A percentile compares a stretch with the other conserved stretches of the same genome.
Conservation (phyloP, 2,888 invertebrate genomes). For the Acrocyrtus sp. region DNA sequence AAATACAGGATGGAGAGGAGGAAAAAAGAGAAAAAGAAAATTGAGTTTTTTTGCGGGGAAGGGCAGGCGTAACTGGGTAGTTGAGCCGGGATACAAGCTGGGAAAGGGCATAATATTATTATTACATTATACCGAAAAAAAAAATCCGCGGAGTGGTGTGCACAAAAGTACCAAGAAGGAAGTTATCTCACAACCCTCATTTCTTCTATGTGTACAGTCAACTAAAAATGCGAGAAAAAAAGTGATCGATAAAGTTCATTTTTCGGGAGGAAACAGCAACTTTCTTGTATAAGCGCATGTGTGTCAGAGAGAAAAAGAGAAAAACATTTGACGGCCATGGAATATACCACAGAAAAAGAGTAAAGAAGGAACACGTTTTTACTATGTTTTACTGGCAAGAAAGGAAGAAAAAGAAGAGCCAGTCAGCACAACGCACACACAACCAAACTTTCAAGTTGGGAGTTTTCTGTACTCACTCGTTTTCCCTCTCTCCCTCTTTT, state of each 20-base stretch:
- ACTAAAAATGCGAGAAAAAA: slow-evolving; percentile 61
- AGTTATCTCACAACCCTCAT: slow-evolving; percentile 17
- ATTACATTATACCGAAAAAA: no score
- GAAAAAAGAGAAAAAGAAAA: slow-evolving; percentile 42
- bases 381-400: slow-evolving; percentile 27
- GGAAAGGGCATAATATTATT: no score
- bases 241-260: slow-evolving; percentile 63
- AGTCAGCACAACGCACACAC: slow-evolving; percentile 22
- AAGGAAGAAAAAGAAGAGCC: slow-evolving; percentile 29
- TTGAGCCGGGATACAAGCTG: no score
- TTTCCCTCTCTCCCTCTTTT: slow-evolving; percentile 16
- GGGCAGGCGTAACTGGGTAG: slow-evolving; percentile 16
- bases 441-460: slow-evolving; percentile 33
- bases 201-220: slow-evolving; percentile 13
- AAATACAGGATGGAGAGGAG: slow-evolving; percentile 19
- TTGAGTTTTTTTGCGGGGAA: slow-evolving; percentile 23
- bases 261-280: slow-evolving; percentile 60
- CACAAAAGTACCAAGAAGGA: slow-evolving; percentile 4
- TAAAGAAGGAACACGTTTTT: slow-evolving; percentile 37
- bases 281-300: slow-evolving; percentile 61
- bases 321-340: slow-evolving; percentile 61
- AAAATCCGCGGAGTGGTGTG: no score
- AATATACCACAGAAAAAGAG: slow-evolving; percentile 46
- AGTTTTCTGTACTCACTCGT: slow-evolving; percentile 29
- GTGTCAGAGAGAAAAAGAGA: slow-evolving; percentile 54